Conservation (phyloP, 2,888 invertebrate species). For the Tachina fera region DNA sequence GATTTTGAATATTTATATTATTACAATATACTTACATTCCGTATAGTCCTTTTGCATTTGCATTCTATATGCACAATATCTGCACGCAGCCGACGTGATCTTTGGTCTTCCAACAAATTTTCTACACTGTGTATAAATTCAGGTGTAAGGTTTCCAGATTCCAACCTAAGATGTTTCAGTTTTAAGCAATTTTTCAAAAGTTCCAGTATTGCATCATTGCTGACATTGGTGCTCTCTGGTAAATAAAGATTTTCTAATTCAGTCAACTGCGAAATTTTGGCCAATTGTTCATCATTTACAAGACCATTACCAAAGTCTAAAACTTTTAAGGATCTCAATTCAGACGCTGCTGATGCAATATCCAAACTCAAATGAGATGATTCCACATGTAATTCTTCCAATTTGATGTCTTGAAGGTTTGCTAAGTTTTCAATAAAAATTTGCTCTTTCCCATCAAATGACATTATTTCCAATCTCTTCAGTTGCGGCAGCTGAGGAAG, state of each 20-base stretch:
- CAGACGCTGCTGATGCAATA: background rate
- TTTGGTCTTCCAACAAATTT: conserved; percentile 11
- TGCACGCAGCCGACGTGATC: background rate
- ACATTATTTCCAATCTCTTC: conserved; percentile 8
- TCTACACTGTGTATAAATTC: background rate
- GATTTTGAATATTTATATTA: no score
- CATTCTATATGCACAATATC: background rate
- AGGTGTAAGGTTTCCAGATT: background rate
- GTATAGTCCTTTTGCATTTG: no score
- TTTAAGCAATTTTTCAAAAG: background rate
- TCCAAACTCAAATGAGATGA: background rate
- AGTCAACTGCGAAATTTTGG: background rate
- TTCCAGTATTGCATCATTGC: background rate
- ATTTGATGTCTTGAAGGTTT: conserved; percentile 9
- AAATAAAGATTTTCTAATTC: conserved; percentile 1
- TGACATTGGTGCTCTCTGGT: background rate
- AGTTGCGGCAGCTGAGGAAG: conserved; percentile 42
- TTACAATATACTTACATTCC: no score
- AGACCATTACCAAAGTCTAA: background rate
- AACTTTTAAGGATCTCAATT: conserved; percentile 37
- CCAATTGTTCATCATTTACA: background rate
- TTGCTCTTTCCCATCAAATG: background rate
- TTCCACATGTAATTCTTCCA: conserved; percentile 26
- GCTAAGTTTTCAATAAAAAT: conserved; percentile 1
- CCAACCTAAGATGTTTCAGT: background rate